Evolutionary conservation across 1,140 invertebrate genomes (phyloP), one percentile per base, ranked within the genome.

Genomic region (Reticulitermes speratus): DNA sequence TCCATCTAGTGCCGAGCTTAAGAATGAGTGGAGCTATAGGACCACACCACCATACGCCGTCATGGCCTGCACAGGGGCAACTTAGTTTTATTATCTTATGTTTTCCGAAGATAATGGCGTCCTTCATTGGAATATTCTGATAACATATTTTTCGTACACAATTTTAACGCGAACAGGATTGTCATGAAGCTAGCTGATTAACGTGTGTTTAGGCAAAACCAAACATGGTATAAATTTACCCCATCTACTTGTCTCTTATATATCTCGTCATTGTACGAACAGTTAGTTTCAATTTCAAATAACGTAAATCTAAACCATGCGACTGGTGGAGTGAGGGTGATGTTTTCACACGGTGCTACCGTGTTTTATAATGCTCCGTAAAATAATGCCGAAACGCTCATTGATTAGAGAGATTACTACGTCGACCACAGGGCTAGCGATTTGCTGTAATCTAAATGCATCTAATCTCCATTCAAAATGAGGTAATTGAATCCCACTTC

Each of bases 401-500:
- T 8, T 75, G 65, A 30, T 75, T 75, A 75, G 25, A 14, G 65
- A 75, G 65, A 75, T 75, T 75, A 75, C 25, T 75, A 30, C 65
- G 1, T 30, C 65, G n/a, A 75, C n/a, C n/a, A 75, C 14, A 14
- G n/a, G 65, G 25, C 65, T 75, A 30, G 65, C n/a, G 65, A 7
- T n/a, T 9, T 30, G 65, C n/a, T 75, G 65, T 75, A 75, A 75
- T 75, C 25, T 75, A 30, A 75, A 75, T 11, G 65, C 65, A 75
- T 16, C 65, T 75, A 75, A 75, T 75, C 65, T 75, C 65, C 65
- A 75, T 75, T 75, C 65, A 75, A 75, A 75, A 75, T 30, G 65
- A 75, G 65, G 65, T 75, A 75, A 75, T 75, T 75, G 65, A 75
- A 75, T 75, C n/a, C 8, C n/a, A 75, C 65, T 75, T 75, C 65